Evolutionary conservation across 1,140 invertebrate genomes (phyloP), one percentile per base, ranked within the genome.

Genomic region (Parasteatoda tepidariorum): DNA sequence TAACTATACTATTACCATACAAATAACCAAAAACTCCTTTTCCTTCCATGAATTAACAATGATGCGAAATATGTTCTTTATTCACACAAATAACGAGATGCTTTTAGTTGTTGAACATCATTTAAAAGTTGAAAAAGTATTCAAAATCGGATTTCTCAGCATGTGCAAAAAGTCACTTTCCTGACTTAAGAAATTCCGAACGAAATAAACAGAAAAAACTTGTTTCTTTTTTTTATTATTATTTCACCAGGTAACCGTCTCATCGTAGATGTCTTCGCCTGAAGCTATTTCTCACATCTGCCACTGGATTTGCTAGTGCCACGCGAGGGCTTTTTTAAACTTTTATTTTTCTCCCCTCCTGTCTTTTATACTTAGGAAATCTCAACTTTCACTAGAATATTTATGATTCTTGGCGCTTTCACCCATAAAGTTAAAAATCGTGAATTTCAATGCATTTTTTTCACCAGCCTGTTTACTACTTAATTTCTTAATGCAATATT

Each of bases 241-340:
- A 22, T 70, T 48, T 54, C 38, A n/a, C 41, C 57, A 67, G 34
- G 62, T 78, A 66, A 76, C 64, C 62, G 62, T 78, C 57, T 61
- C 61, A 26, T 78, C 75, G 22, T 9, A 38, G 62, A 54, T 67
- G 61, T 41, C 59, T 48, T 26, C 28, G 75, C 78, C 78, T 71
- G n/a, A 13, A 62, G 78, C 78, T 41, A 82, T 82, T 71, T 71
- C 78, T 70, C 78, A 82, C 78, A 82, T 70, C 78, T 82, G 78
- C 78, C 28, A 75, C 66, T 75, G 67, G 62, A 82, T 70, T 82
- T 62, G 67, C 26, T 48, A 31, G 33, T 62, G 78, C 62, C 78
- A 70, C 55, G 66, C 24, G 61, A 67, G 30, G 76, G 30, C 26
- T 33, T 64, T 64, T 64, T 64, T n/a, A n/a, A n/a, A n/a, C 61